These are phyloP conservation scores for Cirrhinus molitorella DNA, from an alignment of 2,797 vertebrate genomes.

Conservation along the genomic window DNA sequence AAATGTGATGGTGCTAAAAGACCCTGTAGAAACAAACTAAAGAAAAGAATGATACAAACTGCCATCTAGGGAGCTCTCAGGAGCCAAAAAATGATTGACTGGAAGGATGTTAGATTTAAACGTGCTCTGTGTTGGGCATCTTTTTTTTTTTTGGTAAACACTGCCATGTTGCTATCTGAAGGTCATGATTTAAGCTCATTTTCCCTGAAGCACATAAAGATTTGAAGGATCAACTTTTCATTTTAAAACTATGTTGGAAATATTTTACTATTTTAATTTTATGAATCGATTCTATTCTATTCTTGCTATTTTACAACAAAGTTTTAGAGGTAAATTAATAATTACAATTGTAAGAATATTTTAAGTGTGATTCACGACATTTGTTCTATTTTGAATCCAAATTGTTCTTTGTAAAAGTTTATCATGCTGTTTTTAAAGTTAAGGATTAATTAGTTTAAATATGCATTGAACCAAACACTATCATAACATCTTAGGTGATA, in stretches of 20 bases:
- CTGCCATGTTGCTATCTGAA: neutral
- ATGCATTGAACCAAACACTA: no score
- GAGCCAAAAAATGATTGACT: constrained; percentile 4
- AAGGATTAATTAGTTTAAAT: no score
- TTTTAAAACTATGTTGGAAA: neutral
- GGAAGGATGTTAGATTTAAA: constrained; percentile 25
- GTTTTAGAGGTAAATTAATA: no score
- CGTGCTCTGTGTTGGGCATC: neutral
- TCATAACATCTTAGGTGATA: no score
- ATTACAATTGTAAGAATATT: no score
- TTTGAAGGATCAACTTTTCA: neutral
- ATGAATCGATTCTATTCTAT: neutral
- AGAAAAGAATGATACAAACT: constrained; percentile 24
- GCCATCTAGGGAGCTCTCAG: constrained; percentile 11
- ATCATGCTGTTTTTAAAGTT: no score
- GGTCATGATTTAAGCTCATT: neutral
- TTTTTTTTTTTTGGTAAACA: constrained; percentile 11
- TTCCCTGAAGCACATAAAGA: neutral
- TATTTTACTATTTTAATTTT: neutral
- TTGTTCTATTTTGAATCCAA: no score
- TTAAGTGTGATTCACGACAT: no score
- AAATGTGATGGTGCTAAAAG: constrained; percentile 26
- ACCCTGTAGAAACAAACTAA: constrained; percentile 23
- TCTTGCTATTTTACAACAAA: no score
- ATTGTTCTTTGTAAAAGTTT: no score